These are phyloP conservation scores for Motacilla alba DNA, from an alignment of 2,113 vertebrate species.

Conservation along the genomic window DNA sequence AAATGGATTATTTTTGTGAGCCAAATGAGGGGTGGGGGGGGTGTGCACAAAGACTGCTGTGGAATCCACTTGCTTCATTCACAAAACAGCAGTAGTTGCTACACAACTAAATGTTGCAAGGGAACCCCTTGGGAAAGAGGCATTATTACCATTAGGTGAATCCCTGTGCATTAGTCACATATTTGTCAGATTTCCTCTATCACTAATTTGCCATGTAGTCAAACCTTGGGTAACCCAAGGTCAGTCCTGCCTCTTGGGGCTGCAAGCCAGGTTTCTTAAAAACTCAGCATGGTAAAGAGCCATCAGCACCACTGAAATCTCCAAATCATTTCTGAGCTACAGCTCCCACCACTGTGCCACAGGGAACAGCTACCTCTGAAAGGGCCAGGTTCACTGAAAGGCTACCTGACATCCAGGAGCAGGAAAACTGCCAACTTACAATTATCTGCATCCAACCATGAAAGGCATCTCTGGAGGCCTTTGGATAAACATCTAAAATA, in stretches of 20 bases:
- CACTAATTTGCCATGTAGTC: not conserved
- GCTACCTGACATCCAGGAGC: not conserved
- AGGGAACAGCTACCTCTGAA: not conserved
- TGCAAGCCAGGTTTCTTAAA: not conserved
- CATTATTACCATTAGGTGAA: not conserved
- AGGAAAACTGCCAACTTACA: not conserved
- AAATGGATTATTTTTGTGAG: not conserved
- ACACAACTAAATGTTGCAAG: not conserved
- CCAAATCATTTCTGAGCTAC: not conserved
- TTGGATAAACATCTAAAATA: not conserved
- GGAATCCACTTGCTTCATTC: not conserved
- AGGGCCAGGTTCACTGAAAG: not conserved
- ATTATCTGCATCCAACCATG: not conserved
- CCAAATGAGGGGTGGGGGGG: not conserved
- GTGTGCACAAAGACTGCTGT: accelerated
- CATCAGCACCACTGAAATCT: not conserved
- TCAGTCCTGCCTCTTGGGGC: not conserved
- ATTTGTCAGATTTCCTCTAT: not conserved
- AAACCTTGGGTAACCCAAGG: not conserved
- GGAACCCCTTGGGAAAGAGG: not conserved
- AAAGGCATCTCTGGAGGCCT: slow-evolving; percentile 10
- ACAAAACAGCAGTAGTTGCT: not conserved
- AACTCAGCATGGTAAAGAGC: not conserved
- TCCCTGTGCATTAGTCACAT: not conserved
- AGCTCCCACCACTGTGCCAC: not conserved